Percentiles rank a stretch among this genome's conserved stretches.
Conservation (phyloP, 2,797 vertebrate species). For the Esox lucius region DNA sequence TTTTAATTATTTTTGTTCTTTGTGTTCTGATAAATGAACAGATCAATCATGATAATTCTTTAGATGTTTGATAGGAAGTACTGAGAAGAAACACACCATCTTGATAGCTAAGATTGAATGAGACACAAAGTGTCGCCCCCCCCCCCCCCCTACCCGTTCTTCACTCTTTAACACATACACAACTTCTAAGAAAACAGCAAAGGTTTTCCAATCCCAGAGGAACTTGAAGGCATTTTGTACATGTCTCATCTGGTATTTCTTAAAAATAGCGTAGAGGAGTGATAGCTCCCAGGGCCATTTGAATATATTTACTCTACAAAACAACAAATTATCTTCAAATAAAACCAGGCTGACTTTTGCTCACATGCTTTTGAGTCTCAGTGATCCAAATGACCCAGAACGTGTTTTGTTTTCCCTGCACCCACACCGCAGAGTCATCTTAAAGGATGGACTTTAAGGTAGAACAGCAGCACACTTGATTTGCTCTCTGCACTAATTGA, state of each 20-base stretch:
- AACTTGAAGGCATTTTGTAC: slow-evolving; percentile 76
- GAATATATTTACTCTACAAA: slow-evolving; percentile 85
- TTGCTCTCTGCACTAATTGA: slow-evolving; percentile 38
- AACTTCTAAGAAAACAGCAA: slow-evolving; percentile 26
- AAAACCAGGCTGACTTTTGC: slow-evolving; percentile 76
- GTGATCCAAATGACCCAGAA: slow-evolving; percentile 77
- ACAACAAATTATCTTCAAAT: slow-evolving; percentile 87
- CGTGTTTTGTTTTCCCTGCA: slow-evolving; percentile 47
- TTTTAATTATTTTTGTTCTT: neutral
- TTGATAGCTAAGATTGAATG: slow-evolving; percentile 14
- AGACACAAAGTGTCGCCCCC: neutral
- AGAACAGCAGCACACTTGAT: slow-evolving; percentile 33
- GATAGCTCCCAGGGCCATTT: slow-evolving; percentile 85
- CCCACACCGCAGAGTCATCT: slow-evolving; percentile 48
- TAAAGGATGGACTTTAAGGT: slow-evolving; percentile 49
- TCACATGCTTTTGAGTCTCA: slow-evolving; percentile 79
- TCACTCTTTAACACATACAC: neutral
- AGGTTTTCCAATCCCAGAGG: slow-evolving; percentile 68
- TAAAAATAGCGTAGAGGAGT: slow-evolving; percentile 80
- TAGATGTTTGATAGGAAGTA: slow-evolving; percentile 9
- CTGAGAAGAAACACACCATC: slow-evolving; percentile 12
- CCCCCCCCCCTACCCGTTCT: neutral
- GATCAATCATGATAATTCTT: slow-evolving; percentile 13
- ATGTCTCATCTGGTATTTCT: slow-evolving; percentile 79
- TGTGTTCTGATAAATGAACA: slow-evolving; percentile 1